Evolutionary conservation across 2,113 vertebrate genomes (phyloP), one percentile per base, ranked within the genome.

Genomic region (Vulpes lagopus): DNA sequence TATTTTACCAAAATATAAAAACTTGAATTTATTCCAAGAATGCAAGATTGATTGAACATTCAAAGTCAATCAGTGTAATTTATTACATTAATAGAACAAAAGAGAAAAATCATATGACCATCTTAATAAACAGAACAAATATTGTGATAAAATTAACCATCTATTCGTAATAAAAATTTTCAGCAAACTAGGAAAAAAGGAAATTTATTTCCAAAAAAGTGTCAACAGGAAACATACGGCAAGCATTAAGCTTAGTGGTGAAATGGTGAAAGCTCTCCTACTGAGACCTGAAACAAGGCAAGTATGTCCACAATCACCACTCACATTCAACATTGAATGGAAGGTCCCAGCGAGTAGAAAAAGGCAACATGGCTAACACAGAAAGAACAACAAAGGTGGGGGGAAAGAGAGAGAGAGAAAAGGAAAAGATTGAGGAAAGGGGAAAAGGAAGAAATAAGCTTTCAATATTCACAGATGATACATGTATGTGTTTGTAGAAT

Each of bases 1-100:
- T 43, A 64, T 94, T 93, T 84, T 38, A 84, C 30, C 62, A 87
- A 92, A 94, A 91, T 81, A 76, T 67, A 38, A 92, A 97, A 96
- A 59, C 69, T 5, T 55, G 53, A 73, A 59, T 87, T 92, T 43
- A 83, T 90, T 95, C 35, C n/a, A 94, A 20, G 43, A 96, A 82
- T 57, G 1, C 12, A 88, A 95, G 32, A 69, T 6, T 71, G 19
- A 49, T 74, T 90, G 59, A 81, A 82, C 22, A 32, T 65, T 87
- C 10, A 88, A 95, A 93, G 30, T 32, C 43, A 84, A 59, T 43
- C 78, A 95, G n/a, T 53, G 4, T 22, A 71, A 67, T 67, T 90
- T 96, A 55, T 71, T 35, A 69, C 60, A 53, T 76, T 90, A 65
- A 60, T 43, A 30, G 30, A 51, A 49, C 53, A 78, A 93, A 49